Percentiles rank a stretch among this genome's conserved stretches.
phyloP scores from a whole-genome alignment of 2,797 vertebrate species.

The Anguilla anguilla region DNA sequence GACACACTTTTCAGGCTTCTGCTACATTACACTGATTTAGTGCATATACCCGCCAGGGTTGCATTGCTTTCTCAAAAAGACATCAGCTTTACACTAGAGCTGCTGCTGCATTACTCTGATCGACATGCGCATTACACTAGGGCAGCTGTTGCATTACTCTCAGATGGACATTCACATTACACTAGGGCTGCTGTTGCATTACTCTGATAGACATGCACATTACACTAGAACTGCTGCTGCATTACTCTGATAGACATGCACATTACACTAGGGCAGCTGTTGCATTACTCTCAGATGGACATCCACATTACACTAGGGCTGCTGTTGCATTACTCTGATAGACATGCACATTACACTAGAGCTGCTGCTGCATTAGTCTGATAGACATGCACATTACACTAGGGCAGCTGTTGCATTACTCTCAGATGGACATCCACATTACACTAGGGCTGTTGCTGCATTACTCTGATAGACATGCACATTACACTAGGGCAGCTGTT shows the following conservation, averaged over 20 bases:
- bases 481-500: not conserved
- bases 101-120: not conserved
- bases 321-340: not conserved
- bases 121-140: not conserved
- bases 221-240: not conserved
- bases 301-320: too few relatives aligned
- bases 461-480: not conserved
- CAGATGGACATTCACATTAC: not conserved
- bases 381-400: not conserved
- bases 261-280: not conserved
- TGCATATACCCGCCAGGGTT: not conserved
- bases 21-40: not conserved
- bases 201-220: not conserved
- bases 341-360: not conserved
- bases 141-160: not conserved
- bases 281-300: too few relatives aligned
- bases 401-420: too few relatives aligned
- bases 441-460: too few relatives aligned
- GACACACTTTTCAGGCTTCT: constrained; percentile 14
- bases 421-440: too few relatives aligned
- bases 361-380: not conserved
- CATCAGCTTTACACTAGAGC: not conserved
- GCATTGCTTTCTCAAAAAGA: not conserved
- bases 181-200: not conserved
- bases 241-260: not conserved